Conservation (phyloP, 2,888 invertebrate genomes). For the Tipula vernalis region DNA sequence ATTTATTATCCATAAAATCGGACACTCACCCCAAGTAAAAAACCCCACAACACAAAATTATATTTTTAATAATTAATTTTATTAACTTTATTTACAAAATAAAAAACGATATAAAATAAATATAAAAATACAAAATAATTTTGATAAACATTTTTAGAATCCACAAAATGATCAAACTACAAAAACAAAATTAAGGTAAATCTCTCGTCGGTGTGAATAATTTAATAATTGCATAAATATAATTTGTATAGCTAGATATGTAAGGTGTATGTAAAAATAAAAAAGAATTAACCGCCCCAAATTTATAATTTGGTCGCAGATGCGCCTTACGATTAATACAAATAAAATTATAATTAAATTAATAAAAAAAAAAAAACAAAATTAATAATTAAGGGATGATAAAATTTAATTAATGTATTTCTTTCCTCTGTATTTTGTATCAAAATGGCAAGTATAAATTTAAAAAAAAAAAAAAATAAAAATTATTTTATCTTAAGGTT, state of each 20-base stretch:
- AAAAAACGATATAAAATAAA: not conserved
- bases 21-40: too few relatives aligned
- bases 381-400: not conserved
- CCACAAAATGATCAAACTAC: not conserved
- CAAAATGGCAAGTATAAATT: conserved; percentile 8
- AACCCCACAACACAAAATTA: too few relatives aligned
- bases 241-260: not conserved
- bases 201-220: not conserved
- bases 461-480: not conserved
- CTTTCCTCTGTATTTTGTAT: not conserved
- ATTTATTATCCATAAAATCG: too few relatives aligned
- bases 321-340: not conserved
- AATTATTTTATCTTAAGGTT: conserved; percentile 24
- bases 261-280: not conserved
- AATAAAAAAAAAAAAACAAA: not conserved
- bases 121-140: not conserved
- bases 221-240: not conserved
- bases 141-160: not conserved
- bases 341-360: not conserved
- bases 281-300: not conserved
- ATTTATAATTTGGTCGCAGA: not conserved
- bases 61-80: not conserved
- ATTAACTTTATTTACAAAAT: not conserved
- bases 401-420: not conserved
- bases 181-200: not conserved